Base-by-base conservation (phyloP, 2,113 vertebrate species). In the Caloenas nicobarica region DNA sequence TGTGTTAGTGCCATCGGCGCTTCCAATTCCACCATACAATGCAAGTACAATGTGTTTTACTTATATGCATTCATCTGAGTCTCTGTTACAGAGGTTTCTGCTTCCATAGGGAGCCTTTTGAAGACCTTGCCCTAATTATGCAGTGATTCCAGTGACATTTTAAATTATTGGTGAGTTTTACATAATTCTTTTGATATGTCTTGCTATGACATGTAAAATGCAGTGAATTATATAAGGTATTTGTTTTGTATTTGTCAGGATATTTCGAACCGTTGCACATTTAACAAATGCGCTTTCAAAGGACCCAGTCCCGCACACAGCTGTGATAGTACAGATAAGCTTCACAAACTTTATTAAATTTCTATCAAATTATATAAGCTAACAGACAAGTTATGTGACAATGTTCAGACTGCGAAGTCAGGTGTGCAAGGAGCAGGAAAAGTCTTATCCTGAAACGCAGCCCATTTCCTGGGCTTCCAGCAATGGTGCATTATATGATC, bases 161-260 rank as follows among this genome's bases (percentile, higher is more conserved):
- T 94, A 97, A 97, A 97, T 97, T 77, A 87, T 86, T 78, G 78
- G 93, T 97, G 96, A 96, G 92, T 54, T 94, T 97, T 78, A 51
- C 87, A 71, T 94, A 88, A 91, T 91, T 92, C 84, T 87, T 95
- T 89, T 81, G 87, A 60, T 74, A 95, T 7, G 18, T 65, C 48
- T 91, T 97, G 86, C 93, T 95, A 73, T 79, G 94, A 91, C 90
- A 76, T 74, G 89, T 93, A 58, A 92, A 89, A 74, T 61, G 81
- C 78, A 66, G 61, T 48, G 73, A 90, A 94, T 95, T 96, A 89
- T 89, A 44, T 24, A 94, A 96, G 65, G 15, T 81, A 88, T 81
- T 92, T 95, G 90, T 95, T 92, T 96, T 90, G 95, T 24, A 0
- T 86, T 93, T 94, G 82, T 90, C 90, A 93, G 90, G 92, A 28